Evolutionary conservation across 2,797 vertebrate genomes (phyloP).

Genomic region (Coluber constrictor): DNA sequence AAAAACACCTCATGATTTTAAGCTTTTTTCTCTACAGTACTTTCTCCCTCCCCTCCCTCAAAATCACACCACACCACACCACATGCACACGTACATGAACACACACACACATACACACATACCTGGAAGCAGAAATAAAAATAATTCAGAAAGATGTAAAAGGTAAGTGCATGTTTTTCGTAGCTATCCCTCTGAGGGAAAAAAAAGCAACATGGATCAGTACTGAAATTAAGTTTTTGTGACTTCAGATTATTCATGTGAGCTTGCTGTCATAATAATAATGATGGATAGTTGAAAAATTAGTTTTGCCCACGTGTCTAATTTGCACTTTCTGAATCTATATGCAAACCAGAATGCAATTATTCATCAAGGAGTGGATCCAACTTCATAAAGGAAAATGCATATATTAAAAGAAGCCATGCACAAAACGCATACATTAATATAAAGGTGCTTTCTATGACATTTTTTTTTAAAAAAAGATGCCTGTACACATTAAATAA

Average conservation of each 20-base stretch:
- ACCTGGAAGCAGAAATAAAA: background rate
- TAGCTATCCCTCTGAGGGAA: background rate
- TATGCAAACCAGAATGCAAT: background rate
- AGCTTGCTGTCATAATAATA: background rate
- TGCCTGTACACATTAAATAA: background rate
- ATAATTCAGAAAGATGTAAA: background rate
- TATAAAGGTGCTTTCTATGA: background rate
- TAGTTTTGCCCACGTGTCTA: background rate
- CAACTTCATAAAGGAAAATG: background rate
- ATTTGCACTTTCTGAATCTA: background rate
- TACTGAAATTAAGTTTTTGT: background rate
- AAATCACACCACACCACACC: background rate
- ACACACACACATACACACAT: background rate
- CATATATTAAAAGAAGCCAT: background rate
- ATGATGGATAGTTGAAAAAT: background rate
- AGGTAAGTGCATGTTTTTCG: background rate
- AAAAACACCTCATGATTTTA: background rate
- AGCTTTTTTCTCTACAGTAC: background rate
- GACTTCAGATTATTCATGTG: background rate
- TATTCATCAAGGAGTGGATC: background rate
- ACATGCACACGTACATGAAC: background rate
- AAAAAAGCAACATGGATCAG: background rate
- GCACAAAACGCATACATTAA: background rate
- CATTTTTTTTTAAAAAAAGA: background rate
- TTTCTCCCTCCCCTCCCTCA: background rate